Evolutionary conservation across 2,113 vertebrate genomes (phyloP), one percentile per base, ranked within the genome.

Genomic region (Corythaixoides concolor): DNA sequence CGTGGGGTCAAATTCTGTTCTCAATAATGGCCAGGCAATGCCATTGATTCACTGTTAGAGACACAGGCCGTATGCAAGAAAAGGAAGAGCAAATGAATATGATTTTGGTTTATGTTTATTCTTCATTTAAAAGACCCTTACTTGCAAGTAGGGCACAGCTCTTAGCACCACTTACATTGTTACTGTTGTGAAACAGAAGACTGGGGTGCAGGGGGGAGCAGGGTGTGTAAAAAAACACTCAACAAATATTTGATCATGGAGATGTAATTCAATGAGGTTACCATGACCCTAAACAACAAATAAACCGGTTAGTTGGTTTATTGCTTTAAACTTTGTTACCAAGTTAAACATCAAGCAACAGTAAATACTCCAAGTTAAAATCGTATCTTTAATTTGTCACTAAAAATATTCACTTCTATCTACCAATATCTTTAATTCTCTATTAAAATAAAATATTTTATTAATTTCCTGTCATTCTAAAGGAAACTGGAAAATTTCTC

Each of bases 171-270:
- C 55, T 91, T 68, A 74, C 68, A 79, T 41, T 89, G 88, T 63
- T 59, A 53, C 41, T 87, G 27, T 93, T 97, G 86, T 69, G 70
- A 96, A 97, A 96, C 19, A 90, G 50, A 86, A 93, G 41, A 83
- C 74, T 33, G 9, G 32, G 60, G n/a, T n/a, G n/a, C n/a, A 16
- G 20, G 19, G 21, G 18, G 7, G 13, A 18, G 43, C 41, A 41
- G 41, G 9, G 41, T 41, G 41, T 41, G 41, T 9, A 39, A n/a
- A 77, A 77, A 69, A 58, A 6, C 63, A 74, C 76, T 93, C 67
- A 79, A 88, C 88, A 97, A 97, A 97, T 97, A 97, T 97, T 97
- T 97, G 66, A 24, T 94, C 56, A 60, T 45, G 59, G n/a, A 93
- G 76, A 88, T 81, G 70, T 63, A 85, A 92, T 69, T 96, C 81